phyloP scores from a whole-genome alignment of 2,113 vertebrate species.

The Stercorarius parasiticus region DNA sequence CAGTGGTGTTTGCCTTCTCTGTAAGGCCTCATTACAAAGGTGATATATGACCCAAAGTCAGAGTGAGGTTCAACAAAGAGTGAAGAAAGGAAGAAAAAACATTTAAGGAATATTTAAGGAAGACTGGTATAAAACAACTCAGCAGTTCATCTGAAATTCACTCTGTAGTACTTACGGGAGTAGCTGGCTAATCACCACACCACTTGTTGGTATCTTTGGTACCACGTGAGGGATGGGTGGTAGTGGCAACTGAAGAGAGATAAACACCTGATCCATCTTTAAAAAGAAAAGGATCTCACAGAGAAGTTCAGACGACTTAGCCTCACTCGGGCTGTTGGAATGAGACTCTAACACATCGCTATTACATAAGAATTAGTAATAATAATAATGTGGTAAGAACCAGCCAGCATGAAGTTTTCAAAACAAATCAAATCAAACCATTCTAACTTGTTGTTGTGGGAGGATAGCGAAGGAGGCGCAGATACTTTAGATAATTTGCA shows the following conservation, averaged over 20 bases:
- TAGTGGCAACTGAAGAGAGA: background rate
- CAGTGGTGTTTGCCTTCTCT: background rate
- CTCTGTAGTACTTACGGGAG: background rate
- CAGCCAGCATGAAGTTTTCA: background rate
- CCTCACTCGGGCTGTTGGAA: background rate
- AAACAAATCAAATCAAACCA: slow-evolving; percentile 1
- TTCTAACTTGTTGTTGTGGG: background rate
- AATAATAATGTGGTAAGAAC: background rate
- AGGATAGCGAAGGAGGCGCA: background rate
- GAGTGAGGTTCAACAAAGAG: background rate
- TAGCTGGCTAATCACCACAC: background rate
- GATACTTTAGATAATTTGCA: background rate
- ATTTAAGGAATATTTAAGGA: background rate
- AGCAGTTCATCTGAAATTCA: background rate
- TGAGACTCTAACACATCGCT: background rate
- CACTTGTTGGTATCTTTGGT: background rate
- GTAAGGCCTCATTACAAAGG: background rate
- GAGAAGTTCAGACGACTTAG: background rate
- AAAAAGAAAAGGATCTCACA: background rate
- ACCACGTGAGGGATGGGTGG: background rate
- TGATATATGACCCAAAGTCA: background rate
- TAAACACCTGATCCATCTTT: background rate
- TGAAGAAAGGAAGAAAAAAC: background rate
- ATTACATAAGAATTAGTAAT: background rate
- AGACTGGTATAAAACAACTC: background rate